A percentile compares a stretch with the other conserved stretches of the same genome.
Conservation (phyloP, 2,113 vertebrate species). For the Garra rufa region DNA sequence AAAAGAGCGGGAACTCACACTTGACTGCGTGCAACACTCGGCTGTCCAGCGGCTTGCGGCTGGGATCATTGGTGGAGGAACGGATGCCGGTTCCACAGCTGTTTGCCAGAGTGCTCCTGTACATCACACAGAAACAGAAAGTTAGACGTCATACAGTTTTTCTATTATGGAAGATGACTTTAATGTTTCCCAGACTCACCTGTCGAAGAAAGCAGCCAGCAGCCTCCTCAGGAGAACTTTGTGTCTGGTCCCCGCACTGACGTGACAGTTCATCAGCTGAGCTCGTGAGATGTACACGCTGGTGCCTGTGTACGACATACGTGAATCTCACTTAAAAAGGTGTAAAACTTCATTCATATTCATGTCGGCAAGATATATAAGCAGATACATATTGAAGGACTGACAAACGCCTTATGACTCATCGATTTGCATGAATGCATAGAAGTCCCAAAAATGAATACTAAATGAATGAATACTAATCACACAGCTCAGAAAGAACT, state of each 20-base stretch:
- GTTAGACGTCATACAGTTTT: not conserved
- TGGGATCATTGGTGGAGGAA: slow-evolving; percentile 92
- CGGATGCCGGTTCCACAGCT: slow-evolving; percentile 96
- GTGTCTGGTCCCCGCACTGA: slow-evolving; percentile 93
- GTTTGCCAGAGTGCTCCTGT: slow-evolving; percentile 93
- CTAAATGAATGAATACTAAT: not conserved
- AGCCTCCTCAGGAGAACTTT: slow-evolving; percentile 93
- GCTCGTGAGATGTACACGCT: slow-evolving; percentile 94
- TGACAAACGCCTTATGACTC: slow-evolving; percentile 16
- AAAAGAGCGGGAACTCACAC: slow-evolving; percentile 78
- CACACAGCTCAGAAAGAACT: not conserved
- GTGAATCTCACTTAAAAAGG: not conserved
- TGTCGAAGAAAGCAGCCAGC: slow-evolving; percentile 94
- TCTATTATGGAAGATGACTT: not conserved
- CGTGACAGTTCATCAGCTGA: slow-evolving; percentile 97
- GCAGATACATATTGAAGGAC: not conserved
- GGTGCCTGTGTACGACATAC: slow-evolving; percentile 78
- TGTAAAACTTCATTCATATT: not conserved
- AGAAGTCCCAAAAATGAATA: not conserved
- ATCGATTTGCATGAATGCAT: slow-evolving; percentile 2
- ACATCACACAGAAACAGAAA: not conserved
- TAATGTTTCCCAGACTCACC: slow-evolving; percentile 72
- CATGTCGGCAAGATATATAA: not conserved
- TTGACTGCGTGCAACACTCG: slow-evolving; percentile 93
- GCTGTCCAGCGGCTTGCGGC: slow-evolving; percentile 92